These are phyloP conservation scores for Myotis vivesi DNA, from an alignment of 2,797 vertebrate genomes.

Conservation along the genomic window DNA sequence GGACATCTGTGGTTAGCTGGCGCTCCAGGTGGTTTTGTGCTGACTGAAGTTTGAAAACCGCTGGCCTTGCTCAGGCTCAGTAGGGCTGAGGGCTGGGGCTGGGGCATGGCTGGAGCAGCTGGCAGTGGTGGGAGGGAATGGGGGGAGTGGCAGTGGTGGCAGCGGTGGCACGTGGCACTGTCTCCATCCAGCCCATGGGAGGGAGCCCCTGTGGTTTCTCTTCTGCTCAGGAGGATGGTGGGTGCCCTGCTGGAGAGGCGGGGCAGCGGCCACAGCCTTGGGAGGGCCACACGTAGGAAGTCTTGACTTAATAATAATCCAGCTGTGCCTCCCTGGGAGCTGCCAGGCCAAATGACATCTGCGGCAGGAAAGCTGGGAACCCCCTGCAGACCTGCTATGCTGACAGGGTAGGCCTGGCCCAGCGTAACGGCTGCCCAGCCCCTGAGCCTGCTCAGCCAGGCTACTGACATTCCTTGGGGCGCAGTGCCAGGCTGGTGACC, in stretches of 20 bases:
- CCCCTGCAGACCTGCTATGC: background rate
- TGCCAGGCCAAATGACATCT: background rate
- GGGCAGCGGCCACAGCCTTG: background rate
- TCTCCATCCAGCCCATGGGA: background rate
- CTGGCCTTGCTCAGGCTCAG: background rate
- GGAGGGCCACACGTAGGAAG: background rate
- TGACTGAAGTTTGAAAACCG: background rate
- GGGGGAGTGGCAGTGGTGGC: background rate
- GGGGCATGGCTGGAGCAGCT: background rate
- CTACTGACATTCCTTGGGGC: no score
- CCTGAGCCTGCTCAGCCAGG: background rate
- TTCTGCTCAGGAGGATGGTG: background rate
- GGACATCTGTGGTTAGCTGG: background rate
- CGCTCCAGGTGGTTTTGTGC: background rate
- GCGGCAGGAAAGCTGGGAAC: background rate
- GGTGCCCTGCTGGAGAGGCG: background rate
- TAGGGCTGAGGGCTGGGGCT: background rate
- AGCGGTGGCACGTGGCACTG: fast-evolving
- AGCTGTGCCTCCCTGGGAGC: background rate
- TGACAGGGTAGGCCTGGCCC: background rate
- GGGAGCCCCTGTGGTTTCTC: background rate
- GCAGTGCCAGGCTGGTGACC: fast-evolving
- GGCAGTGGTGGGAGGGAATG: no score
- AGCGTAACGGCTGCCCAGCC: background rate
- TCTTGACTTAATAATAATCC: conserved; percentile 23